Conservation (phyloP, 2,797 vertebrate species). For the Sparus aurata region DNA sequence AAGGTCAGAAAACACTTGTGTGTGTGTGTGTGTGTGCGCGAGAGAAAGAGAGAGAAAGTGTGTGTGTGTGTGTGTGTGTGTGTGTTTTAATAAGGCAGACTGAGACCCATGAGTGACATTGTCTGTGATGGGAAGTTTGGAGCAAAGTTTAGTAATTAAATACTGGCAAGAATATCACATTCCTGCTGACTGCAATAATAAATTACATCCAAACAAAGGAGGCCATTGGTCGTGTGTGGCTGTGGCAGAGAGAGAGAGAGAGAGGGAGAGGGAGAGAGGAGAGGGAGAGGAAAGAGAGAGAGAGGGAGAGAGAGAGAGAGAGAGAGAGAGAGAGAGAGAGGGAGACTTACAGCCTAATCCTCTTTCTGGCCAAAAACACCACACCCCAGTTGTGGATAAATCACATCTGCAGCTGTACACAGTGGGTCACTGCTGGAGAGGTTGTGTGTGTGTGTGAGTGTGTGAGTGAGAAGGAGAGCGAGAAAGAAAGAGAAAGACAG, state of each 20-base stretch:
- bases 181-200: constrained; percentile 86
- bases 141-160: constrained; percentile 85
- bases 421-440: constrained; percentile 83
- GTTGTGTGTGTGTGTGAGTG: constrained; percentile 50
- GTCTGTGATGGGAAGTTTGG: constrained; percentile 82
- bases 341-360: constrained; percentile 72
- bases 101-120: constrained; percentile 71
- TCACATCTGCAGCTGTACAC: constrained; percentile 85
- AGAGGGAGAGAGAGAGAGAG: constrained; percentile 48
- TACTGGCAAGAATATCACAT: constrained; percentile 85
- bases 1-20: constrained; percentile 45
- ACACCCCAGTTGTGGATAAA: constrained; percentile 85
- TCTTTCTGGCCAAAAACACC: constrained; percentile 81
- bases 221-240: constrained; percentile 84
- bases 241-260: constrained; percentile 68
- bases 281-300: constrained; percentile 49
- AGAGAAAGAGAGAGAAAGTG: no score
- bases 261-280: constrained; percentile 46
- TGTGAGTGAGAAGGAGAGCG: constrained; percentile 2
- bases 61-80: background rate
- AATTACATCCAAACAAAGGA: constrained; percentile 86
- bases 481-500: constrained; percentile 22
- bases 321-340: constrained; percentile 42
- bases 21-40: background rate
- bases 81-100: constrained; percentile 65